A percentile compares a stretch with the other conserved stretches of the same genome.
phyloP scores from a whole-genome alignment of 2,113 vertebrate genomes.

The Platysternon megacephalum region DNA sequence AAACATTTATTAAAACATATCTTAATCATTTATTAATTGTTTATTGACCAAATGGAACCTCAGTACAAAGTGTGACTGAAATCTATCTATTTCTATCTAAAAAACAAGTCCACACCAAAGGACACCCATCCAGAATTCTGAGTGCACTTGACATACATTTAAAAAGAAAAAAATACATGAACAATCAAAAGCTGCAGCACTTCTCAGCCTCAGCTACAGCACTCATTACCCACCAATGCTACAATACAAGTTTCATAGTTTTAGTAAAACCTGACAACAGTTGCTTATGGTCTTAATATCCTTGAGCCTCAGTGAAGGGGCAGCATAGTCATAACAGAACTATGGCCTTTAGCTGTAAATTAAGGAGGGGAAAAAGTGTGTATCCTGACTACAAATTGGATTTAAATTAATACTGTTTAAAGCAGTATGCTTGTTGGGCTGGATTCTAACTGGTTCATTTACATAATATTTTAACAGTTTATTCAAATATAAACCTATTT shows the following conservation, averaged over 20 bases:
- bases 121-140: too few species aligned
- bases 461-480: background rate
- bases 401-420: background rate
- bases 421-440: background rate
- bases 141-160: too few species aligned
- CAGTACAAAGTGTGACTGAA: background rate
- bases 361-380: background rate
- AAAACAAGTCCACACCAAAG: background rate
- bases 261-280: background rate
- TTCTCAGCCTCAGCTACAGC: constrained; percentile 19
- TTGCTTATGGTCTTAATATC: background rate
- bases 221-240: background rate
- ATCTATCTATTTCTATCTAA: background rate
- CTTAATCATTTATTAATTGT: constrained; percentile 7
- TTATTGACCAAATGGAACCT: background rate
- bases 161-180: background rate
- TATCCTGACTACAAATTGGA: background rate
- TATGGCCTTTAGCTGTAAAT: background rate
- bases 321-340: background rate
- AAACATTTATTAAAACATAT: background rate
- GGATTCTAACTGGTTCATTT: background rate
- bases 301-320: background rate
- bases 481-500: background rate
- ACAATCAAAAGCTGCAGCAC: constrained; percentile 29
- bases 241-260: rapidly evolving